Base-by-base conservation (phyloP, 1,140 invertebrate genomes). In the Polyergus mexicanus region DNA sequence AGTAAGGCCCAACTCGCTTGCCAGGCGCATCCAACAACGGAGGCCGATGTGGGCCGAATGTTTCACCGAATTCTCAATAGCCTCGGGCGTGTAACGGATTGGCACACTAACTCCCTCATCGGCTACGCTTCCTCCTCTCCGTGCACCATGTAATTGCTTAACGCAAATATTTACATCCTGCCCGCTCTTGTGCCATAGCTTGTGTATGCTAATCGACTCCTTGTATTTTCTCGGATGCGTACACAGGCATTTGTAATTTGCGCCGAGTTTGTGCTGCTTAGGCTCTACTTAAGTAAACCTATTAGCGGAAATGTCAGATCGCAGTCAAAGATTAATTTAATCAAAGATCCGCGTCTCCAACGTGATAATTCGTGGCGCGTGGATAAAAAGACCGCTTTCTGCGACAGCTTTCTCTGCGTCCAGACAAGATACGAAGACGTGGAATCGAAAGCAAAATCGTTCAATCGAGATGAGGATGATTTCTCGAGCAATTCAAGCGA, bases 31-130 rank as follows among this genome's bases (percentile, higher is more conserved):
- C 44, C 71, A 35, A 74, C n/a, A 63, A 56, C 13, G 60, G 47
- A 16, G n/a, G 32, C 22, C 62, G 38, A 93, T 93, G 93, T 93
- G 92, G 91, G 92, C 90, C 91, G 89, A 88, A 74, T 88, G 85
- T 90, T 84, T 88, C 91, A 86, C 90, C 93, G 91, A 94, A 94
- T 93, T 93, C 91, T 90, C 87, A 91, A 93, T 93, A 92, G 94
- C 93, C 94, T 92, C 89, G 85, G 93, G 93, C 91, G 89, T 83
- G 93, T 94, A 94, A 94, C 94, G 94, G 94, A 92, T 86, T 92
- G 92, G 89, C 94, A 93, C 89, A 94, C 93, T 93, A 92, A 94
- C 93, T 94, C 88, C 76, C 88, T 93, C 91, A 38, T 72, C 87
- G 81, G 68, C 68, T 77, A 89, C 80, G 62, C 66, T 90, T 86